Evolutionary conservation across 1,140 invertebrate genomes (phyloP), one percentile per base, ranked within the genome.

Genomic region (Papilio dardanus): DNA sequence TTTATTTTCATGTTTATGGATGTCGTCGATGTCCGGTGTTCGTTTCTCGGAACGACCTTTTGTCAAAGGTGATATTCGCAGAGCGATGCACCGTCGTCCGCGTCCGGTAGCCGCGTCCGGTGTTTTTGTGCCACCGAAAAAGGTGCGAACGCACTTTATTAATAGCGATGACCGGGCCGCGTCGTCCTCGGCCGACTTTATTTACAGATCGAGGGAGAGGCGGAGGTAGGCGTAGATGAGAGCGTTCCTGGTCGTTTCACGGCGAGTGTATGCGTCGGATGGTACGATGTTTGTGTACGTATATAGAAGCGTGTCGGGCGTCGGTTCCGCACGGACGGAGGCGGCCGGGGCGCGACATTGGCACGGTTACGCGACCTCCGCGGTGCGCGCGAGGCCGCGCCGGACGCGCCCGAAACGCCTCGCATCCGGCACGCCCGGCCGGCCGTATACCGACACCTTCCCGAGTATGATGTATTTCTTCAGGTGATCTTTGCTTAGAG

Each of bases 101-200:
- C 88, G 86, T 89, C 90, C 90, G 91, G 90, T 91, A 90, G 91
- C 85, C 65, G 84, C 86, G 83, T 92, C 90, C 92, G 90, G 90
- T 92, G 86, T 88, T 88, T 92, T 89, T 83, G 86, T 86, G 90
- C 83, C 79, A 87, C 90, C 89, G 88, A 92, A 93, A 93, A 92
- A 93, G 92, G 90, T 91, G 88, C 87, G 91, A 90, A 91, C 88
- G 83, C 77, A 74, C 79, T 67, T 89, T 91, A 93, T 92, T 93
- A 90, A 92, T 90, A 90, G 83, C 81, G 77, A 77, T 91, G 89
- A 92, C 86, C 84, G 85, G 77, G 73, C 77, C 77, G 71, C 77
- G 77, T 84, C 85, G 83, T 84, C 81, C 76, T 81, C 80, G 76
- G 76, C 76, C 62, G 79, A 84, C 77, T 79, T 84, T 89, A 91